Base-by-base conservation (phyloP, 2,888 invertebrate species). In the Nesidiocoris tenuis region DNA sequence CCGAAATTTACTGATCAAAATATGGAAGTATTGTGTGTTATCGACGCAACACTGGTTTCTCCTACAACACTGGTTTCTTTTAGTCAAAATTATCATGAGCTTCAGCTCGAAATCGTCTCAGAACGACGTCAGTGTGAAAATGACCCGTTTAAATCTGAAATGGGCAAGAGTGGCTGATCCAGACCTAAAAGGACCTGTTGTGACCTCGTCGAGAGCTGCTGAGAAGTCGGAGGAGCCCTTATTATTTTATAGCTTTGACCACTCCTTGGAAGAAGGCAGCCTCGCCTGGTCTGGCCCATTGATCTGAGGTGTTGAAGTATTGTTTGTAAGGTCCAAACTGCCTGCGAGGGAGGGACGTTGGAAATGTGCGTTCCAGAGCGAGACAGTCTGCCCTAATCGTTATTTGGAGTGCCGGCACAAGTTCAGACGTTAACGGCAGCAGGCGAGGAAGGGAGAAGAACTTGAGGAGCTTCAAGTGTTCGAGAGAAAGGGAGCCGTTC, bases 241-340 rank as follows among this genome's bases (percentile, higher is more conserved):
- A 67, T 67, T 67, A 67, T 67, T 67, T 67, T 67, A 67, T 67
- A 54, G 67, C 67, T 21, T 19, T 67, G 67, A 67, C 67, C 67
- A 55, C 56, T 67, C 55, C 67, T 39, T 65, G 55, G 39, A 39
- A 39, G 39, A 39, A 39, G 5, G 39, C 3, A 7, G 39, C 39
- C 39, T 39, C n/a, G 39, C 12, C 39, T 39, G 39, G 39, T 39
- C 3, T 7, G 18, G 66, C n/a, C n/a, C n/a, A 66, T 17, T 18
- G 17, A 54, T 3, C 25, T 16, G 54, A 55, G 54, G 66, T 39
- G 66, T 39, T 66, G 39, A 39, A 65, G 65, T 65, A 66, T 66
- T 66, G 66, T 66, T 54, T 55, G 66, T 25, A 19, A 54, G 66
- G 66, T 39, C 55, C n/a, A 39, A n/a, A 39, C 18, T 7, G 39